phyloP scores from a whole-genome alignment of 1,140 invertebrate genomes.

The Carposina sasakii region DNA sequence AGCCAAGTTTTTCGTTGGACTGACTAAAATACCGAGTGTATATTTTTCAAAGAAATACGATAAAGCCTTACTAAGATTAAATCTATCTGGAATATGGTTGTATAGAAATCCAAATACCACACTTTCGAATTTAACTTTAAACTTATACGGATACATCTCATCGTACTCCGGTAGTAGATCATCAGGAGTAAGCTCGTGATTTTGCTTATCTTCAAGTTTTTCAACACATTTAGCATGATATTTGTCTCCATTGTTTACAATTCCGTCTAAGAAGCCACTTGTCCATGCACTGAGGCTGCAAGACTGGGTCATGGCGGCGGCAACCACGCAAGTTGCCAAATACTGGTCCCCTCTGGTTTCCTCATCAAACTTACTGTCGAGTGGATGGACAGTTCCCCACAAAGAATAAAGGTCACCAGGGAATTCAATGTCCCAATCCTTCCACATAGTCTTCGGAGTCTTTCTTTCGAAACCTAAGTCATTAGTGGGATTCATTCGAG shows the following conservation, averaged over 20 bases:
- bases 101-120: slow-evolving; percentile 75
- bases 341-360: slow-evolving; percentile 71
- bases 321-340: slow-evolving; percentile 70
- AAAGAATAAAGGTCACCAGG: slow-evolving; percentile 75
- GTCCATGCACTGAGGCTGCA: slow-evolving; percentile 76
- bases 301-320: slow-evolving; percentile 72
- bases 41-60: slow-evolving; percentile 74
- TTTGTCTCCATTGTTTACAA: slow-evolving; percentile 71
- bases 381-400: slow-evolving; percentile 73
- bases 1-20: slow-evolving; percentile 69
- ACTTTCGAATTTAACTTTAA: slow-evolving; percentile 72
- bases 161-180: slow-evolving; percentile 74
- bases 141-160: slow-evolving; percentile 74
- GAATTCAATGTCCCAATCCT: slow-evolving; percentile 77
- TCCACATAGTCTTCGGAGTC: slow-evolving; percentile 65
- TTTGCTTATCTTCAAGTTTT: slow-evolving; percentile 52
- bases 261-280: slow-evolving; percentile 73
- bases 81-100: slow-evolving; percentile 68
- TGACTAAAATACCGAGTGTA: slow-evolving; percentile 69
- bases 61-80: slow-evolving; percentile 76
- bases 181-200: slow-evolving; percentile 56
- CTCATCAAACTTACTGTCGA: slow-evolving; percentile 60
- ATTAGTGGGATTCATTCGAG: slow-evolving; percentile 65
- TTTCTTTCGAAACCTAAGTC: slow-evolving; percentile 65
- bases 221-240: slow-evolving; percentile 64